phyloP scores from a whole-genome alignment of 2,797 vertebrate genomes.

The Hoplostethus atlanticus region DNA sequence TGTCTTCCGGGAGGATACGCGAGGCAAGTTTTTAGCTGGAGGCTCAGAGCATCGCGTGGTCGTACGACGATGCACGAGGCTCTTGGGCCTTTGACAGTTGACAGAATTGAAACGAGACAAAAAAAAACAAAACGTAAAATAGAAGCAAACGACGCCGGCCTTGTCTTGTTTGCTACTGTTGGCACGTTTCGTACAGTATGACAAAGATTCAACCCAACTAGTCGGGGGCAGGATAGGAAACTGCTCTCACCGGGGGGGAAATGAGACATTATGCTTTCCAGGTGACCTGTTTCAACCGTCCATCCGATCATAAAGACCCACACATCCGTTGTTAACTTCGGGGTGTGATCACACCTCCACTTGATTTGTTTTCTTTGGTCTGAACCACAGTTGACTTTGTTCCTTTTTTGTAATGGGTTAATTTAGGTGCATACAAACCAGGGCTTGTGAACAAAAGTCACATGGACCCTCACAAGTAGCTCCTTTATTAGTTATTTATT shows the following conservation, averaged over 20 bases:
- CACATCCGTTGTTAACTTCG: neutral
- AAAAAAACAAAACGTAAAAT: too few relatives aligned
- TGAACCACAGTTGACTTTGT: neutral
- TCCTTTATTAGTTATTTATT: too few relatives aligned
- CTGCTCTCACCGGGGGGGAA: neutral
- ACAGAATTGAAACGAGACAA: too few relatives aligned
- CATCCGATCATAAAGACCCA: neutral
- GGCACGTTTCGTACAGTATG: too few relatives aligned
- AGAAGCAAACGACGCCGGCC: too few relatives aligned
- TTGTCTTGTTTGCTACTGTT: too few relatives aligned
- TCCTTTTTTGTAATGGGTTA: constrained; percentile 4
- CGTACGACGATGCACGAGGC: neutral
- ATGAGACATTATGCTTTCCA: neutral
- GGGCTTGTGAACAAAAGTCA: constrained; percentile 3
- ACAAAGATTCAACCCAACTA: neutral
- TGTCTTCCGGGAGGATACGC: constrained; percentile 28
- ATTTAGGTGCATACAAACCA: neutral
- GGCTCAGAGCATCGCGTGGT: neutral
- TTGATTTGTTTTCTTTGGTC: too few relatives aligned
- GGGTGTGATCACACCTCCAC: neutral
- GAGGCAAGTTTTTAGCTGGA: constrained; percentile 6
- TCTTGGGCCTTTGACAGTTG: too few relatives aligned
- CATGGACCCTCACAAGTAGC: neutral
- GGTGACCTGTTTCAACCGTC: neutral
- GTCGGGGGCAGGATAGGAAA: neutral